A percentile compares a stretch with the other conserved stretches of the same genome.
Evolutionary conservation across 2,797 vertebrate species (phyloP).

Genomic region (Bradypodion pumilum): DNA sequence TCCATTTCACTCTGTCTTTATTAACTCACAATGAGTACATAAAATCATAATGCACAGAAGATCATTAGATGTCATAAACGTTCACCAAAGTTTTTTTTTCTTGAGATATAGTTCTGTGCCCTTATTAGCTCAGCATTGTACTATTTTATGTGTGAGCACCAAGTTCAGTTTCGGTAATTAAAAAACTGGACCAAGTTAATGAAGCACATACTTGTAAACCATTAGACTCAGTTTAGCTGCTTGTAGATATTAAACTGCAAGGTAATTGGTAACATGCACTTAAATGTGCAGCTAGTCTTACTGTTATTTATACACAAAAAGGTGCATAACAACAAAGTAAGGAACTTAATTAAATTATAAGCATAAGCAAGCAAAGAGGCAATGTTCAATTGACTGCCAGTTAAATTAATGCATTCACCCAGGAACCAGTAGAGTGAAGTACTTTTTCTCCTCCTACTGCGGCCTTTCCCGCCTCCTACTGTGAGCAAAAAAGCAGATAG

Average conservation of each 20-base stretch:
- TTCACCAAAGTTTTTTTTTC: background rate
- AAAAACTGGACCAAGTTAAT: slow-evolving; percentile 4
- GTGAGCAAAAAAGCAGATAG: background rate
- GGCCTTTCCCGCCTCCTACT: background rate
- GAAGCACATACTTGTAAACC: slow-evolving; percentile 24
- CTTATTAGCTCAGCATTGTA: background rate
- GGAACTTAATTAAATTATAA: slow-evolving; percentile 8
- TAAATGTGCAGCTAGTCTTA: slow-evolving; percentile 7
- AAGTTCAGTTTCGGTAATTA: slow-evolving; percentile 24
- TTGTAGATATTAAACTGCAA: background rate
- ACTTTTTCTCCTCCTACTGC: background rate
- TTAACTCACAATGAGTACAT: background rate
- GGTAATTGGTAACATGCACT: background rate
- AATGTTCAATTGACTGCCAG: background rate
- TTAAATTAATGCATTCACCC: background rate
- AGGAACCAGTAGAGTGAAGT: background rate
- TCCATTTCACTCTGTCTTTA: background rate
- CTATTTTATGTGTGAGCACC: slow-evolving; percentile 3
- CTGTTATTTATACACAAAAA: slow-evolving; percentile 19
- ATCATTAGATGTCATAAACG: background rate
- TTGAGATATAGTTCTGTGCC: background rate
- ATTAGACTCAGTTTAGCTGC: slow-evolving; percentile 2
- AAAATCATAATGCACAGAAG: background rate
- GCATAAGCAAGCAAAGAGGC: background rate
- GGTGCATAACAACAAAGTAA: background rate